Evolutionary conservation across 2,797 vertebrate species (phyloP), one percentile per base, ranked within the genome.

Genomic region (Sphenopsis melanotis): DNA sequence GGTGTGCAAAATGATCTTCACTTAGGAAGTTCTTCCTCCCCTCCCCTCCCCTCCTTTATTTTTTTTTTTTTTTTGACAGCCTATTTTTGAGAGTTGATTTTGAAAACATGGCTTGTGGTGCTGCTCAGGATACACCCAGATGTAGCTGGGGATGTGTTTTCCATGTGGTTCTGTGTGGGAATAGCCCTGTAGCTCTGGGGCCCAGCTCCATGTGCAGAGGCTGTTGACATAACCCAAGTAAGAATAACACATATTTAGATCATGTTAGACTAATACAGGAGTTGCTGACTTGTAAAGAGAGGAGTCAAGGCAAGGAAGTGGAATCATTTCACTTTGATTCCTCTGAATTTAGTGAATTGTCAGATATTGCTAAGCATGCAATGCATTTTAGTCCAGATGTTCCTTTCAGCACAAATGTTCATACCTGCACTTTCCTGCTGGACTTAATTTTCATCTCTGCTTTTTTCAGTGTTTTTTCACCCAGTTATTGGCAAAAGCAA

Each of bases 1-100:
- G 97, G 97, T 21, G 17, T 89, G 90, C 72, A 82, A 94, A 97
- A 94, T 46, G 65, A 93, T 96, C 94, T 95, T 84, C 94, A 91
- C 82, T 96, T 91, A 95, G 75, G 69, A 94, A 70, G 65, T 94
- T 77, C 63, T 90, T 72, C 18, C 36, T 57, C 20, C 12, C 5
- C 7, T 6, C 2, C 7, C 18, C 36, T 57, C 20, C 12, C 5
- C 7, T 6, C 2, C 7, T n/a, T n/a, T n/a, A n/a, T 41, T 61
- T 29, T 69, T 41, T 72, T 57, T 70, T 50, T 30, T 53, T 21
- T 55, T 61, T 50, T 76, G 36, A 50, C 70, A 92, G 16, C 27
- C 37, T 96, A 90, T 94, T 97, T 94, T 97, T 95, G 91, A 94
- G 92, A 96, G 56, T 83, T 20, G 79, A 1, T 89, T 96, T 95